Evolutionary conservation across 2,113 vertebrate species (phyloP).

Genomic region (Furnarius figulus): DNA sequence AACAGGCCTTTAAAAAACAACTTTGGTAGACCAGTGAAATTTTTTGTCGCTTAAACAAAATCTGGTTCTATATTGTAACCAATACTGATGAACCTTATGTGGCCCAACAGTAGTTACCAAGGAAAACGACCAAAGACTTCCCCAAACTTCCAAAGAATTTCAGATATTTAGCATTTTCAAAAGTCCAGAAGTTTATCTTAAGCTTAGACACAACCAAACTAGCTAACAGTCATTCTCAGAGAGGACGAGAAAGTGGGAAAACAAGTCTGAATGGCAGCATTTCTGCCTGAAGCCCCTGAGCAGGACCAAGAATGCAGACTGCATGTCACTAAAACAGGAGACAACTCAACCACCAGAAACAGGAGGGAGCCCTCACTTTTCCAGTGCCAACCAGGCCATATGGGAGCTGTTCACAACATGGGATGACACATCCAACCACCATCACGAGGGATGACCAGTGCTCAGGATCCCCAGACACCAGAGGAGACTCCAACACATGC

Average conservation of each 20-base stretch:
- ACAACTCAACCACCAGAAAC: background rate
- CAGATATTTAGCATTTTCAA: background rate
- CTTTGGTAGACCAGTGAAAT: background rate
- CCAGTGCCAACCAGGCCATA: background rate
- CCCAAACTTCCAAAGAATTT: background rate
- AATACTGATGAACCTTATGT: background rate
- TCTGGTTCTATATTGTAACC: background rate
- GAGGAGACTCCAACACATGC: accelerated
- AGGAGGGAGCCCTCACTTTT: background rate
- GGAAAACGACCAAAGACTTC: background rate
- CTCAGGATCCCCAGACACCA: background rate
- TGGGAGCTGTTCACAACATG: background rate
- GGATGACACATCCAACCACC: background rate
- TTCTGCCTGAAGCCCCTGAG: background rate
- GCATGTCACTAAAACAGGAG: background rate
- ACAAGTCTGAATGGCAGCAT: conserved; percentile 3
- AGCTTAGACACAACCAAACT: background rate
- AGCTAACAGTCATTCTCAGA: background rate
- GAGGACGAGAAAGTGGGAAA: background rate
- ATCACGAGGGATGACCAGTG: background rate
- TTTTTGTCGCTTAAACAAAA: background rate
- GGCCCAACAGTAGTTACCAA: background rate
- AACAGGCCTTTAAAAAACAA: background rate
- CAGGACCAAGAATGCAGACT: conserved; percentile 11
- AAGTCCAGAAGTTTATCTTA: background rate